Base-by-base conservation (phyloP, 2,113 vertebrate species). In the Ancistrus triradiatus region DNA sequence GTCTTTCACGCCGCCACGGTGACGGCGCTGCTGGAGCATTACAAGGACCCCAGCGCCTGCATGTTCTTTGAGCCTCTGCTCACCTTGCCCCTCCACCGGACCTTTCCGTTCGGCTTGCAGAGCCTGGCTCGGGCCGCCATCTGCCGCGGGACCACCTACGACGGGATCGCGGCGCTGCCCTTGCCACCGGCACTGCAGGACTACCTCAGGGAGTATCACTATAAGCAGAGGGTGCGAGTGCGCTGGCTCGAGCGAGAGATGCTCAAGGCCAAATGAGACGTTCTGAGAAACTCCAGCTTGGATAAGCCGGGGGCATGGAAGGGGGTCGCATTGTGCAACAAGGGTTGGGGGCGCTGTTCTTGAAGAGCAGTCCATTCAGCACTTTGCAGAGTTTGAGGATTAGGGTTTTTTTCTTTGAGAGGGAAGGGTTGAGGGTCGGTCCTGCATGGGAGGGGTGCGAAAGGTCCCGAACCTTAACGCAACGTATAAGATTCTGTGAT, bases 41-140 rank as follows among this genome's bases (percentile, higher is more conserved):
- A 99, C 83, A 98, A 98, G 80, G 97, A 98, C 75, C 97, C 97
- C 58, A 98, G 94, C 72, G 94, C 95, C 60, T 99, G 95, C 90
- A 98, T 99, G 97, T 98, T 98, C 82, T 99, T 99, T 47, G 97
- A 99, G 84, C 97, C 97, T 0, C 87, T 99, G 78, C 94, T 99
- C 7, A 98, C 97, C 11, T 89, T 91, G 1, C 95, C 97, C n/a
- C 90, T 98, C 60, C 92, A 94, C 65, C 91, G 95, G 84, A 95
- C 93, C 76, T 97, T 98, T 77, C 94, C 95, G 44, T 99, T 98
- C 28, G 91, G 90, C 72, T 88, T 99, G 85, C 97, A 98, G 83
- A 93, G 95, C 77, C 90, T 99, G 84, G 97, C 95, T 70, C 90
- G 95, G 19, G 91, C 95, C 6, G 93, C 91, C 50, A 97, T 98